Percentiles rank a stretch among this genome's conserved stretches.
These are phyloP conservation scores for Drosophila kanapiae DNA, from an alignment of 1,140 invertebrate species.

Conservation along the genomic window DNA sequence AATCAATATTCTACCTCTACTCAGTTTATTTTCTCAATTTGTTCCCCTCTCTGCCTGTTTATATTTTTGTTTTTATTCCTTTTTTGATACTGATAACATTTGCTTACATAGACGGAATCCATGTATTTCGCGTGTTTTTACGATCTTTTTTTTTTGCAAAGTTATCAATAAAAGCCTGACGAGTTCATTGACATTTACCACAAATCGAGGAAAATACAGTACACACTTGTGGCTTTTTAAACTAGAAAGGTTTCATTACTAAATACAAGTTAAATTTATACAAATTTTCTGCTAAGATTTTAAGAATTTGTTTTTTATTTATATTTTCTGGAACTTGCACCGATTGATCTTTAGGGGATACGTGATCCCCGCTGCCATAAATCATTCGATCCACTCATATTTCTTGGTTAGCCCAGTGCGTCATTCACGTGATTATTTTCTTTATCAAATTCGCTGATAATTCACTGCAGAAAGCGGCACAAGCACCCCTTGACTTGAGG, in stretches of 20 bases:
- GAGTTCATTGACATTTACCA: slow-evolving; percentile 59
- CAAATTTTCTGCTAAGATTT: background rate
- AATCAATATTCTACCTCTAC: background rate
- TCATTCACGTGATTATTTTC: slow-evolving; percentile 69
- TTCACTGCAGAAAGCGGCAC: slow-evolving; percentile 18
- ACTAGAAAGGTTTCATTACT: background rate
- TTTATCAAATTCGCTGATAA: slow-evolving; percentile 55
- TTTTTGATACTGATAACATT: slow-evolving; percentile 48
- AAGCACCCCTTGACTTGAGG: slow-evolving; percentile 26
- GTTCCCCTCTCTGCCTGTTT: slow-evolving; percentile 1
- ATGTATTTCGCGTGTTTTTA: slow-evolving; percentile 16
- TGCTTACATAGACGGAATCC: slow-evolving; percentile 20
- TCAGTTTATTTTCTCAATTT: background rate
- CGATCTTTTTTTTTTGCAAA: slow-evolving; percentile 52
- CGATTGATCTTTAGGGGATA: slow-evolving; percentile 10
- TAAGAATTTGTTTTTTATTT: background rate
- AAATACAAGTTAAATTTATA: background rate
- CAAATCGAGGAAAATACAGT: background rate
- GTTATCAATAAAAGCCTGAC: slow-evolving; percentile 46
- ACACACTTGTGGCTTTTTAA: slow-evolving; percentile 2
- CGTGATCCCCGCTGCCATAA: slow-evolving; percentile 15
- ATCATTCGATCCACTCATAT: slow-evolving; percentile 56
- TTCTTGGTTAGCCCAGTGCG: slow-evolving; percentile 50
- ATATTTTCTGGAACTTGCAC: slow-evolving; percentile 7
- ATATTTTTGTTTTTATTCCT: slow-evolving; percentile 8